phyloP scores from a whole-genome alignment of 23 tunicate genomes.

The Styela clava region DNA sequence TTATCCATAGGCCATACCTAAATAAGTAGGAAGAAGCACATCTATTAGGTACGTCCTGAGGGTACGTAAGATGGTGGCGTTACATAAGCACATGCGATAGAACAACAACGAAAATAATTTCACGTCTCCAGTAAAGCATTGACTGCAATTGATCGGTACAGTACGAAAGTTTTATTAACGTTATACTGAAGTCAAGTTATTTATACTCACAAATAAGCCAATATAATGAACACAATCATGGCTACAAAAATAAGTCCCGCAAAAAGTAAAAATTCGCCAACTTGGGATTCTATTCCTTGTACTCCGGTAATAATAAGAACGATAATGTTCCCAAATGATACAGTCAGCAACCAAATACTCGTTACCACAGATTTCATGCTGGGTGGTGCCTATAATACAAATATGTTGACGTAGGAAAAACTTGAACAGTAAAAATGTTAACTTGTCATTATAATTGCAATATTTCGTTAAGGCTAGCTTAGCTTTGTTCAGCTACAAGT shows the following conservation, averaged over 20 bases:
- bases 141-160: too few species aligned
- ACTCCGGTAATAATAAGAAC: conserved; percentile 90
- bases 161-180: too few species aligned
- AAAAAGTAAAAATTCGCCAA: conserved; percentile 91
- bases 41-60: too few species aligned
- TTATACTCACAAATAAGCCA: conserved; percentile 75
- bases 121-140: too few species aligned
- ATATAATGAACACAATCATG: conserved; percentile 59
- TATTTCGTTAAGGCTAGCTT: background rate
- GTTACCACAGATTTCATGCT: conserved; percentile 97
- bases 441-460: background rate
- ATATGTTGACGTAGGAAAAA: background rate
- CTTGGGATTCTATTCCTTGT: conserved; percentile 74
- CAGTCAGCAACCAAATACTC: conserved; percentile 95
- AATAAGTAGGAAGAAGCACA: too few species aligned
- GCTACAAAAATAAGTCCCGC: conserved; percentile 90
- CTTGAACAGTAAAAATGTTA: background rate
- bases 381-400: conserved; percentile 75
- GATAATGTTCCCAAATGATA: conserved; percentile 96
- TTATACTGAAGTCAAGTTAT: too few species aligned
- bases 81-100: too few species aligned
- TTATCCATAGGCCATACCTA: too few species aligned
- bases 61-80: too few species aligned
- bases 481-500: background rate
- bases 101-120: too few species aligned